Conservation (phyloP, 1,140 invertebrate species). For the Charaxes varanes region DNA sequence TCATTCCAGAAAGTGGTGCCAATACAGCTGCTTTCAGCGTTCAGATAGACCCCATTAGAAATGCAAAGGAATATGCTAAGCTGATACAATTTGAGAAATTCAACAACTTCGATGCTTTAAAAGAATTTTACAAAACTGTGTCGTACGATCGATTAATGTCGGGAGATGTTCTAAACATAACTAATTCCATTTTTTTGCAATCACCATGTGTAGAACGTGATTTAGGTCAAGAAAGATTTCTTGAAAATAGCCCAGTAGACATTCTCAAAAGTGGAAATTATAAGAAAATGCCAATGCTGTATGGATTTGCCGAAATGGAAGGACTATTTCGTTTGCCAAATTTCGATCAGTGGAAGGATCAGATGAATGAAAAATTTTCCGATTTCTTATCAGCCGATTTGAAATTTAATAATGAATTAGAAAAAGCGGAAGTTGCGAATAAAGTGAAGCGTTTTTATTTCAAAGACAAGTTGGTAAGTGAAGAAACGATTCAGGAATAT, state of each 20-base stretch:
- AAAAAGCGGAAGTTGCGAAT: constrained; percentile 30
- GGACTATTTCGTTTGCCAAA: constrained; percentile 29
- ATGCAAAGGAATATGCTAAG: constrained; percentile 30
- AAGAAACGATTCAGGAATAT: constrained; percentile 27
- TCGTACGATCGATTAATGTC: constrained; percentile 26
- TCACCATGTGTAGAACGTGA: constrained; percentile 38
- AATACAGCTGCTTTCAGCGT: constrained; percentile 22
- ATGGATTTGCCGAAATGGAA: constrained; percentile 43
- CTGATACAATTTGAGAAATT: constrained; percentile 22
- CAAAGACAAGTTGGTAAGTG: constrained; percentile 20
- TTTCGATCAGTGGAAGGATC: constrained; percentile 32
- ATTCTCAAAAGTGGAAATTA: constrained; percentile 38
- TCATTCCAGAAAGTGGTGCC: constrained; percentile 32
- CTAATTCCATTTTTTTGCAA: constrained; percentile 26
- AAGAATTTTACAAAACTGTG: constrained; percentile 38
- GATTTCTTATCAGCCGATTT: constrained; percentile 44
- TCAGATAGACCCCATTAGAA: constrained; percentile 33
- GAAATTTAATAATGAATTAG: constrained; percentile 26
- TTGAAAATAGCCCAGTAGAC: constrained; percentile 36
- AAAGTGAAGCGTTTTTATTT: constrained; percentile 44
- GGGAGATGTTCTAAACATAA: constrained; percentile 16
- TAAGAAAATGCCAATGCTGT: constrained; percentile 34
- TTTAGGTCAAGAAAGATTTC: constrained; percentile 27
- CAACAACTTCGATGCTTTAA: constrained; percentile 32
- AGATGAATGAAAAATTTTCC: constrained; percentile 45